phyloP scores from a whole-genome alignment of 2,113 vertebrate species.

The Meles meles region DNA sequence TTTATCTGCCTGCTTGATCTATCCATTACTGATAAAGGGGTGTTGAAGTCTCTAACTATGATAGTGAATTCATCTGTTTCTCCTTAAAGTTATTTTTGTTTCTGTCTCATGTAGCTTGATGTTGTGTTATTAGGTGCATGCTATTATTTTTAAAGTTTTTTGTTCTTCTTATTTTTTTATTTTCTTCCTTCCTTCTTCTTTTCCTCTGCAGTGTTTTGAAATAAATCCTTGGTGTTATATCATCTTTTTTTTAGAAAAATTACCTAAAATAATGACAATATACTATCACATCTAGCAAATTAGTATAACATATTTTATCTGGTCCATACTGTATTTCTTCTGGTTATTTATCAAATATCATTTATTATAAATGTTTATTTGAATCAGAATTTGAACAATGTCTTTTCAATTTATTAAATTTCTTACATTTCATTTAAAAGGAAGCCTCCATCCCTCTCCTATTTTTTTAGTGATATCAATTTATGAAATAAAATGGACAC shows the following conservation, averaged over 20 bases:
- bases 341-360: neutral
- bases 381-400: neutral
- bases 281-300: neutral
- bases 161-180: neutral
- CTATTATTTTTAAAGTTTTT: neutral
- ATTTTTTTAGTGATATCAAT: neutral
- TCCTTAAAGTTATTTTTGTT: neutral
- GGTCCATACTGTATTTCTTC: neutral
- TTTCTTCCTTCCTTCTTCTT: neutral
- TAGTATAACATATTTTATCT: neutral
- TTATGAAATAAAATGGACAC: neutral
- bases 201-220: neutral
- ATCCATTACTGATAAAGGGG: neutral
- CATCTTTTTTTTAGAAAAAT: neutral
- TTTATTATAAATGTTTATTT: neutral
- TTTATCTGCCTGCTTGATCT: neutral
- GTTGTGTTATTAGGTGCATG: neutral
- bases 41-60: neutral
- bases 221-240: neutral
- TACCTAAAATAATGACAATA: neutral
- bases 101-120: neutral
- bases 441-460: fast-evolving
- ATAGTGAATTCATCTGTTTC: neutral
- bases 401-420: neutral
- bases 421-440: neutral